Evolutionary conservation across 2,888 invertebrate genomes (phyloP), one percentile per base, ranked within the genome.

Genomic region (Brenthis daphne): DNA sequence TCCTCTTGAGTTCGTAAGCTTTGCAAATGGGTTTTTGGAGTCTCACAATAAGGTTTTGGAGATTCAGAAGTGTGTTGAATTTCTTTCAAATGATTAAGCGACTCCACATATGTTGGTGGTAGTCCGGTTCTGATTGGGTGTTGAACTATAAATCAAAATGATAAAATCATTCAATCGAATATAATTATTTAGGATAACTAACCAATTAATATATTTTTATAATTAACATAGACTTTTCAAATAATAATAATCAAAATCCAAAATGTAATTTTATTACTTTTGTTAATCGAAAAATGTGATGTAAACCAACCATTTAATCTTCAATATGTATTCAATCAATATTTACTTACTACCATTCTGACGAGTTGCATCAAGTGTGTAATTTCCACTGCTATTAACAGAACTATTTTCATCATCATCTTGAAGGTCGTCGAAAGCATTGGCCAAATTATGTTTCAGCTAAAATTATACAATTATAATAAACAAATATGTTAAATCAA

Each of bases 361-460:
- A 48, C 86, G 88, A 50, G 79, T 79, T 11, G 83, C 79, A 69
- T 91, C 89, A 67, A 90, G 73, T 16, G 91, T 89, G 73, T 89
- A 92, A 74, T 92, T 91, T 13, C 89, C 89, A 77, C 94, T 92
- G 80, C 94, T 93, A 57, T 94, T 92, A 14, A 95, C 95, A 68
- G 95, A 94, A 69, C 93, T 94, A 53, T 90, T 94, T 73, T 95
- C 95, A 74, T 95, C 95, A 70, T 96, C 95, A 70, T 95, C 94
- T 68, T 93, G 88, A 55, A 96, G 90, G 79, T 96, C 96, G 75
- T 95, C 95, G 79, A 96, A 95, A n/a, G 94, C 95, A 82, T 94
- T 94, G 72, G 92, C 94, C 66, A 96, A 83, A 71, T 95, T 88
- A 79, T 95, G 92, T 75, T 94, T 91, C 50, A 96, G 84, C 96